phyloP scores from a whole-genome alignment of 2,888 invertebrate genomes.

The Eilema caniola region DNA sequence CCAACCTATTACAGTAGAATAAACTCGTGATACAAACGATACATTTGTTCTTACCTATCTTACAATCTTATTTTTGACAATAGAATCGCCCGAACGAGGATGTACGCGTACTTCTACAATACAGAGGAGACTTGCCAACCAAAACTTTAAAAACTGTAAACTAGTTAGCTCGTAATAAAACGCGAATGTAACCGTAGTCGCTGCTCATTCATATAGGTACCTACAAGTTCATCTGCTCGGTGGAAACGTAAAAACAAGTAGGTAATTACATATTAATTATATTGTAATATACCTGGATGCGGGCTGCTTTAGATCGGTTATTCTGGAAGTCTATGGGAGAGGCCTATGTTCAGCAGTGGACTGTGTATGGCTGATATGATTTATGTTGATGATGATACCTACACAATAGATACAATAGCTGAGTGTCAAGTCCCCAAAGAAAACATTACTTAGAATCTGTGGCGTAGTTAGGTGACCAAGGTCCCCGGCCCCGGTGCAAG shows the following conservation, averaged over 20 bases:
- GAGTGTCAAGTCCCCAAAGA: not conserved
- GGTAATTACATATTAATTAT: not conserved
- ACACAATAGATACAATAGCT: not conserved
- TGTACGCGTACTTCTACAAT: not conserved
- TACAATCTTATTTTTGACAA: not conserved
- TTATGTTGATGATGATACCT: no score
- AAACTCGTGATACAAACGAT: slow-evolving; percentile 60
- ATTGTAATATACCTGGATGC: no score
- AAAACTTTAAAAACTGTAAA: not conserved
- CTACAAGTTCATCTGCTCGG: not conserved
- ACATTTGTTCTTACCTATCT: slow-evolving; percentile 49
- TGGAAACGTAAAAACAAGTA: not conserved
- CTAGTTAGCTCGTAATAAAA: not conserved
- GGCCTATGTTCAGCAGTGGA: no score
- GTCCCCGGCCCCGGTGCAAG: no score
- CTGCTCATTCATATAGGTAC: not conserved
- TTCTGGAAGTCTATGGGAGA: no score
- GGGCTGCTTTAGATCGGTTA: no score
- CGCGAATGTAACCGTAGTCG: not conserved
- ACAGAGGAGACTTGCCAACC: not conserved
- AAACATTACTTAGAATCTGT: not conserved
- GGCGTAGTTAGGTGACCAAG: no score
- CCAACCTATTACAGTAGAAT: slow-evolving; percentile 65
- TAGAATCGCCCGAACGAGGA: not conserved
- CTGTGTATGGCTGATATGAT: no score